Evolutionary conservation across 2,888 invertebrate species (phyloP), one percentile per base, ranked within the genome.

Genomic region (Leucophenga montana): DNA sequence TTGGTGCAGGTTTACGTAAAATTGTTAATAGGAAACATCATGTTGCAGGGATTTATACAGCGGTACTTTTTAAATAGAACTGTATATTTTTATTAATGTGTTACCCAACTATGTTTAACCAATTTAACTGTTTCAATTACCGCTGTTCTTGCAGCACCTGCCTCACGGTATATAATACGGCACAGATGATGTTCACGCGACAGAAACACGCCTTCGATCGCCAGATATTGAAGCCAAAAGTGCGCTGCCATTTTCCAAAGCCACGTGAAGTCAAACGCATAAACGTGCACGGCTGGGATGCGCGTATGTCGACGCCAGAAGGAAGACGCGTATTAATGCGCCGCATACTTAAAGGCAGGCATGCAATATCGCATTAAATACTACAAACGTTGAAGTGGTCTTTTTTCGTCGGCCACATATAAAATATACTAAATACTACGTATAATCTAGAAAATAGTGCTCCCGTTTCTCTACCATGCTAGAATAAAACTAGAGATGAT

Each of bases 321-420:
- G 95, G 95, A 3, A 91, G 94, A n/a, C 91, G 90, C 83, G 87
- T 93, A 31, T 88, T 95, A 14, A 95, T 95, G 94, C 90, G 94
- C 79, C 91, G 94, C 77, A 91, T 95, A 75, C 89, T 95, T 1
- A 95, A 94, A 89, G 95, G 95, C 71, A 90, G 91, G 89, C 91
- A 91, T 88, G 92, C 92, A 13, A 87, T 94, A 39, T 90, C 92
- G 14, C 95, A 95, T 89, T 95, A 89, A 89, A 22, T 13, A 4
- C 27, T 27, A 27, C 27, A 27, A 27, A 27, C 27, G 16, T 57
- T 18, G 22, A 56, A 75, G 3, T 39, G 39, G 1, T 1, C 39
- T 3, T 8, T 39, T 8, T 27, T 27, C 27, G 27, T n/a, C n/a
- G n/a, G n/a, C n/a, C n/a, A n/a, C n/a, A n/a, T 27, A 27, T 27